A percentile compares a stretch with the other conserved stretches of the same genome.
phyloP scores from a whole-genome alignment of 2,113 vertebrate species.

The Rhineura floridana region DNA sequence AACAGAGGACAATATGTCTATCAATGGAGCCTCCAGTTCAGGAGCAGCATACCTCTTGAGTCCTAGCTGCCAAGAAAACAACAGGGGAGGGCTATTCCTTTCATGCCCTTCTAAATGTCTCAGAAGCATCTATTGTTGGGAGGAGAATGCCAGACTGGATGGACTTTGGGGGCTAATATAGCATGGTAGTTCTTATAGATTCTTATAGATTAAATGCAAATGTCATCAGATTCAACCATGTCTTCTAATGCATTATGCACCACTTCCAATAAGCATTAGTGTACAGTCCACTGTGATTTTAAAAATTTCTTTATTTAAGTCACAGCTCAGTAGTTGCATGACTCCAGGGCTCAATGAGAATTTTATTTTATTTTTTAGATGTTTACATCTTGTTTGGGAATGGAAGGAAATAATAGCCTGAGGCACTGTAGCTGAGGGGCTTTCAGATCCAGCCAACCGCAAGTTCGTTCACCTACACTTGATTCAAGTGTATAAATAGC shows the following conservation, averaged over 20 bases:
- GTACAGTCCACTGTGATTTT: not conserved
- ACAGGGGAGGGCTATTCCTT: too few species aligned
- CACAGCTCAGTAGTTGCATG: not conserved
- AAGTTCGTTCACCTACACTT: accelerated
- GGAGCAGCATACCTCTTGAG: too few species aligned
- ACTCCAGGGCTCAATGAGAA: constrained; percentile 4
- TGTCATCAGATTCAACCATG: not conserved
- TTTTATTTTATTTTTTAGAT: constrained; percentile 34
- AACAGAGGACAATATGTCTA: not conserved
- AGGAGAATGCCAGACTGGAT: too few species aligned
- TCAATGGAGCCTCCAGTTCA: too few species aligned
- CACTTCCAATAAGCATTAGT: constrained; percentile 21
- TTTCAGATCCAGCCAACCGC: not conserved
- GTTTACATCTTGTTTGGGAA: constrained; percentile 16
- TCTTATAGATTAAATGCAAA: not conserved
- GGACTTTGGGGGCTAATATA: too few species aligned
- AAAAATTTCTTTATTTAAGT: constrained; percentile 33
- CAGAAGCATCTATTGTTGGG: too few species aligned
- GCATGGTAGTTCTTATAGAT: not conserved
- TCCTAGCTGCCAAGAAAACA: too few species aligned
- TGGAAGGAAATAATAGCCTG: constrained; percentile 14
- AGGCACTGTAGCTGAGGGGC: not conserved
- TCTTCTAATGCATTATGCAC: not conserved
- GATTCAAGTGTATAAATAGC: constrained; percentile 26
- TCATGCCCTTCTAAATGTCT: too few species aligned